These are phyloP conservation scores for Hirtodrosophila histrioides DNA, from an alignment of 2,888 invertebrate species.

Conservation along the genomic window DNA sequence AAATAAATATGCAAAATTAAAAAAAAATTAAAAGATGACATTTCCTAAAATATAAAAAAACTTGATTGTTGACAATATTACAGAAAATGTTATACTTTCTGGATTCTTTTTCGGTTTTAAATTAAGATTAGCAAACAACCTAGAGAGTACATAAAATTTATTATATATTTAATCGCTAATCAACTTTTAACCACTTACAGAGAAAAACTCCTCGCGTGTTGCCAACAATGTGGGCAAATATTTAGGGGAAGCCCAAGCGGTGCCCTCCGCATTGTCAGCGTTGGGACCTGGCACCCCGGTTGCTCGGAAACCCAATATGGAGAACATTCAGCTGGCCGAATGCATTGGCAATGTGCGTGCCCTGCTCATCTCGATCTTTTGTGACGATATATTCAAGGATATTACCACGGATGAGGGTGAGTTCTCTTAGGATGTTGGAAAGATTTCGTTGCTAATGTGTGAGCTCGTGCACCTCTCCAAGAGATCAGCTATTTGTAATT, in stretches of 20 bases:
- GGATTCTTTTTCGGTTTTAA: no score
- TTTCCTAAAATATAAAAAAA: no score
- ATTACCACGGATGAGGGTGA: conserved; percentile 82
- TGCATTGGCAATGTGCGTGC: conserved; percentile 94
- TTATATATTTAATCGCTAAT: not conserved
- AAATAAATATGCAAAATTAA: no score
- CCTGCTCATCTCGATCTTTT: conserved; percentile 92
- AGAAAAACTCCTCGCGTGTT: conserved; percentile 53
- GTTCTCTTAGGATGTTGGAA: conserved; percentile 24
- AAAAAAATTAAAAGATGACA: no score
- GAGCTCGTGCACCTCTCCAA: no score
- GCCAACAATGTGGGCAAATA: conserved; percentile 53
- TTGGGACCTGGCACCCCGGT: conserved; percentile 39
- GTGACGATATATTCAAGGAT: conserved; percentile 87
- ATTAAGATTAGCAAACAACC: no score
- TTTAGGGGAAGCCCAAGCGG: conserved; percentile 47
- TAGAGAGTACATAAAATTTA: not conserved
- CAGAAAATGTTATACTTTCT: no score
- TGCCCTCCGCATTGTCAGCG: conserved; percentile 15
- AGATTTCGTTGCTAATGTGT: no score
- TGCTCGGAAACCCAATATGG: conserved; percentile 82
- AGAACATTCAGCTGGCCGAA: conserved; percentile 92
- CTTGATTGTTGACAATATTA: no score
- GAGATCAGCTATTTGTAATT: no score
- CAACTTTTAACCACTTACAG: conserved; percentile 27